Evolutionary conservation across 2,888 invertebrate species (phyloP).

Genomic region (Scaptomyza tumidula): DNA sequence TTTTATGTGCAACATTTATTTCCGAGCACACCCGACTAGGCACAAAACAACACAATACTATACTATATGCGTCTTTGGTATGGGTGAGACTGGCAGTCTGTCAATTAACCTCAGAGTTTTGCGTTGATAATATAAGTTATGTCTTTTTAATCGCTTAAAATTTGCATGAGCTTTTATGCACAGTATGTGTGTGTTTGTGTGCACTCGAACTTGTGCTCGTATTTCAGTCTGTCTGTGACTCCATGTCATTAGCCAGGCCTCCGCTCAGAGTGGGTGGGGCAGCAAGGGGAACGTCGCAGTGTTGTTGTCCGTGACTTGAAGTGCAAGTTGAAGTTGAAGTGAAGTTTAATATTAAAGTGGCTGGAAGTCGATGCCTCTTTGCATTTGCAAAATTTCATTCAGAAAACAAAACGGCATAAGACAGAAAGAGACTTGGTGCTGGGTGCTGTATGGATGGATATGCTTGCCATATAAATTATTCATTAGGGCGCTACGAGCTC

Average conservation of each 20-base stretch:
- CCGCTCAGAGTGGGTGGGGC: constrained; percentile 14
- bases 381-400: constrained; percentile 51
- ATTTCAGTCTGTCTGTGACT: constrained; percentile 62
- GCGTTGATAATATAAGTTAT: constrained; percentile 82
- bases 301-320: constrained; percentile 41
- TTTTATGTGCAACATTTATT: constrained; percentile 69
- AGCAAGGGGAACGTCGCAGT: neutral
- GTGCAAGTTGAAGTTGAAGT: constrained; percentile 60
- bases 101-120: constrained; percentile 80
- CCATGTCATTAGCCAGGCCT: constrained; percentile 61
- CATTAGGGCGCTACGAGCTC: constrained; percentile 49
- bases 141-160: constrained; percentile 81
- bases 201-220: constrained; percentile 66
- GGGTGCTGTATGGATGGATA: constrained; percentile 15
- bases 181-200: constrained; percentile 3
- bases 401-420: constrained; percentile 33
- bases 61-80: constrained; percentile 44
- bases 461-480: constrained; percentile 58
- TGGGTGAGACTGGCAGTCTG: constrained; percentile 70
- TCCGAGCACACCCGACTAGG: constrained; percentile 41
- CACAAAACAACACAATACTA: constrained; percentile 4
- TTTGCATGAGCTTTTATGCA: constrained; percentile 66
- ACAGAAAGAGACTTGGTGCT: constrained; percentile 15
- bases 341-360: constrained; percentile 22
- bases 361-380: constrained; percentile 38